Conservation (phyloP, 2,113 vertebrate species). For the Indri indri region DNA sequence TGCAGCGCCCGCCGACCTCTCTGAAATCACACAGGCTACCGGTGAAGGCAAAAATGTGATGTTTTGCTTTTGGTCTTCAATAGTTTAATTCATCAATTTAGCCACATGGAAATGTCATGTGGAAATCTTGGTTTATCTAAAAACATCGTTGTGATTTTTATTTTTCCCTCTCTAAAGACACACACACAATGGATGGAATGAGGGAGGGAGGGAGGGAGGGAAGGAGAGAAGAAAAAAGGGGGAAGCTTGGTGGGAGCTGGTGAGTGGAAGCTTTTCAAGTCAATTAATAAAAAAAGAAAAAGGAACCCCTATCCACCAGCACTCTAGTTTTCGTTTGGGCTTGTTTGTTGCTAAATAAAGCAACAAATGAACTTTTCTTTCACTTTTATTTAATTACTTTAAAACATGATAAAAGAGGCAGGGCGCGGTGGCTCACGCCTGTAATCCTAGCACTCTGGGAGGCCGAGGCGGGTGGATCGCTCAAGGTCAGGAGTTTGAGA, state of each 20-base stretch:
- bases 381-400: background rate
- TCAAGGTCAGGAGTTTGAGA: too few species aligned
- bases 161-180: background rate
- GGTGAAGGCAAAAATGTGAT: background rate
- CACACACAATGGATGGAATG: accelerated
- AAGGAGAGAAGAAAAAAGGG: too few species aligned
- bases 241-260: background rate
- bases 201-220: background rate
- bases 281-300: background rate
- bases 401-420: background rate
- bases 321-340: background rate
- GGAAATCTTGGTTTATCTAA: background rate
- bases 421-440: too few species aligned
- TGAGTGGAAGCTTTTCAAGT: background rate
- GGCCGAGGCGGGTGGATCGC: too few species aligned
- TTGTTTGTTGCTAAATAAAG: background rate
- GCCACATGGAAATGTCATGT: accelerated
- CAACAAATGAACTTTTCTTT: background rate
- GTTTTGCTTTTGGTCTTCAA: background rate
- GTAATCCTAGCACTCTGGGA: too few species aligned
- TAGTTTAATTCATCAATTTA: background rate
- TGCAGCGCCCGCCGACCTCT: background rate
- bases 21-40: background rate
- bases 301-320: background rate
- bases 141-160: background rate